These are phyloP conservation scores for Mya arenaria DNA, from an alignment of 1,140 invertebrate species.

Conservation along the genomic window DNA sequence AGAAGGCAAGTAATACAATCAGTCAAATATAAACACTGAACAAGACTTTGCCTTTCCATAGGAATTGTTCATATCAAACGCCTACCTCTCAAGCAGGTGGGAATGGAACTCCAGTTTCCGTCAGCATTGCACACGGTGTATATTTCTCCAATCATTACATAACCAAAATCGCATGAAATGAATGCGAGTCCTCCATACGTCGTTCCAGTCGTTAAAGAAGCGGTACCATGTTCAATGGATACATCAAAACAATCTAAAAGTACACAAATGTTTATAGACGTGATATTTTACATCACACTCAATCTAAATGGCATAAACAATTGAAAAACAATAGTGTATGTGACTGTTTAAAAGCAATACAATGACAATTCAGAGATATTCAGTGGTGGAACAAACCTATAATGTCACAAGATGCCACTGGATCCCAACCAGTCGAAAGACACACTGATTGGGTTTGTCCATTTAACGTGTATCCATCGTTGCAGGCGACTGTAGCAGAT, in stretches of 20 bases:
- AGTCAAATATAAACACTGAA: no score
- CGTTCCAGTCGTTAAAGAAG: neutral
- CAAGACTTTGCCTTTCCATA: no score
- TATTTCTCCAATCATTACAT: neutral
- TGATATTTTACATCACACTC: no score
- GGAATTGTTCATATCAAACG: no score
- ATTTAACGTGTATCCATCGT: neutral
- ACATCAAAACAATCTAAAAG: conserved; percentile 10
- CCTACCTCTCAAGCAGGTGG: no score
- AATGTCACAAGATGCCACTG: neutral
- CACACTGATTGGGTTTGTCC: neutral
- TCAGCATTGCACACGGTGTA: neutral
- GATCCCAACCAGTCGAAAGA: neutral
- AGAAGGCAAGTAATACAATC: no score
- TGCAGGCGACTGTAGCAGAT: neutral
- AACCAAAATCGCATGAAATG: neutral
- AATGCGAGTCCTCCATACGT: neutral
- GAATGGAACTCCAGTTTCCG: neutral
- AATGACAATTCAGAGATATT: no score
- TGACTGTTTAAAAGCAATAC: no score
- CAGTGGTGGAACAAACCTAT: no score
- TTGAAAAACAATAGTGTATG: no score
- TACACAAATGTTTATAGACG: no score
- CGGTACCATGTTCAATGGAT: neutral
- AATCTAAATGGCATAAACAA: no score